Conservation (phyloP, 2,888 invertebrate species). For the Hirtodrosophila cameraria region DNA sequence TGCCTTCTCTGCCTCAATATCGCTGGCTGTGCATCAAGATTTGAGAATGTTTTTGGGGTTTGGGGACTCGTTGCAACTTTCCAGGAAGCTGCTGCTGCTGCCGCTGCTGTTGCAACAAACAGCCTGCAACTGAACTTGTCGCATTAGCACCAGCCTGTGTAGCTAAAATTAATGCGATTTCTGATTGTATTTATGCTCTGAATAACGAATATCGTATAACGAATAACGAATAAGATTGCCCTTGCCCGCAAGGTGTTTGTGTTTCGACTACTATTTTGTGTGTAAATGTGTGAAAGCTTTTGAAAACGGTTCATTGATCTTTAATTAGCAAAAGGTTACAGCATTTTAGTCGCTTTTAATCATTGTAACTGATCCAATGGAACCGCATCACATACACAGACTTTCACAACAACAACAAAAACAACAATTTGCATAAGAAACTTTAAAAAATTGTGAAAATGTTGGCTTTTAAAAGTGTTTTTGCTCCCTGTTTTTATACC, state of each 20-base stretch:
- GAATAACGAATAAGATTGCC: neutral
- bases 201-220: slow-evolving; percentile 21
- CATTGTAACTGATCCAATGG: too few species aligned
- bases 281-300: slow-evolving; percentile 17
- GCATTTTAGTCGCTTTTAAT: too few species aligned
- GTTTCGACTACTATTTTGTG: neutral
- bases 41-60: neutral
- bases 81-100: slow-evolving; percentile 47
- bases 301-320: slow-evolving; percentile 7
- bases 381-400: too few species aligned
- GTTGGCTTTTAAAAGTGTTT: too few species aligned
- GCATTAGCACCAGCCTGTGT: slow-evolving; percentile 68
- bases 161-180: slow-evolving; percentile 41
- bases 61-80: slow-evolving; percentile 23
- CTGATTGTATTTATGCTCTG: slow-evolving; percentile 34
- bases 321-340: neutral
- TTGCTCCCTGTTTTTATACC: too few species aligned
- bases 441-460: too few species aligned
- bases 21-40: slow-evolving; percentile 36
- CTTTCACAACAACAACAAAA: too few species aligned
- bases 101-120: too few species aligned
- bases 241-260: neutral
- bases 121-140: slow-evolving; percentile 59
- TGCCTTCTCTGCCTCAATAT: slow-evolving; percentile 34
- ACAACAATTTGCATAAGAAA: too few species aligned